Conservation (phyloP, 2,113 vertebrate species). For the Xiphophorus hellerii region DNA sequence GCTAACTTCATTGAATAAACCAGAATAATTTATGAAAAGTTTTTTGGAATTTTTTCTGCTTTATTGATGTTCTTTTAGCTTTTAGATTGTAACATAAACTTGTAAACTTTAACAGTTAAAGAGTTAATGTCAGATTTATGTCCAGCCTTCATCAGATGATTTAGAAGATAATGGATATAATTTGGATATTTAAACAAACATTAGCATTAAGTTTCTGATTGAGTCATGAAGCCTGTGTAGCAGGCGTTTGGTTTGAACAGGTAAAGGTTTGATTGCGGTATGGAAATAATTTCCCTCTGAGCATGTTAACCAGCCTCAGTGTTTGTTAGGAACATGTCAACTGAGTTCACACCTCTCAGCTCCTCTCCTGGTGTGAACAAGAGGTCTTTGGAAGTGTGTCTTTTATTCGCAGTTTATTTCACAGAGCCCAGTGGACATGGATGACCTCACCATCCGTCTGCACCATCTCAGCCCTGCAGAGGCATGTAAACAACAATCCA, state of each 20-base stretch:
- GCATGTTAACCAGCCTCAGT: background rate
- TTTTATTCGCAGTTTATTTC: constrained; percentile 9
- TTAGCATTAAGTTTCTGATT: background rate
- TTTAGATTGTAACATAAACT: background rate
- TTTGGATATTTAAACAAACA: background rate
- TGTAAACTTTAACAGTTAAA: too few species aligned
- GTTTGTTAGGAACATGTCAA: background rate
- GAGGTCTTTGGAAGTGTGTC: background rate
- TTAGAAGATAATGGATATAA: background rate
- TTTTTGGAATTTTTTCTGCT: background rate
- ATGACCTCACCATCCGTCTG: constrained; percentile 25
- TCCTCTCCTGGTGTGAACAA: constrained; percentile 17
- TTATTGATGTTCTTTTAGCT: background rate
- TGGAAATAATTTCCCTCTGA: background rate
- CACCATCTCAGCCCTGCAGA: constrained; percentile 11
- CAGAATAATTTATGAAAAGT: background rate
- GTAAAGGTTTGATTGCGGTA: background rate
- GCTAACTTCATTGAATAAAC: too few species aligned
- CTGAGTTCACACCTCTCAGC: constrained; percentile 28
- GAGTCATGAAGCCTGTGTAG: background rate
- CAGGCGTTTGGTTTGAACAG: background rate
- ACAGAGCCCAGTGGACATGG: constrained; percentile 7
- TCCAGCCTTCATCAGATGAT: background rate
- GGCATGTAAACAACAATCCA: constrained; percentile 31
- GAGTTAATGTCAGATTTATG: background rate